Evolutionary conservation across 35 echinoderm and acorn worm species (phyloP).

Genomic region (Hemicentrotus pulcherrimus): DNA sequence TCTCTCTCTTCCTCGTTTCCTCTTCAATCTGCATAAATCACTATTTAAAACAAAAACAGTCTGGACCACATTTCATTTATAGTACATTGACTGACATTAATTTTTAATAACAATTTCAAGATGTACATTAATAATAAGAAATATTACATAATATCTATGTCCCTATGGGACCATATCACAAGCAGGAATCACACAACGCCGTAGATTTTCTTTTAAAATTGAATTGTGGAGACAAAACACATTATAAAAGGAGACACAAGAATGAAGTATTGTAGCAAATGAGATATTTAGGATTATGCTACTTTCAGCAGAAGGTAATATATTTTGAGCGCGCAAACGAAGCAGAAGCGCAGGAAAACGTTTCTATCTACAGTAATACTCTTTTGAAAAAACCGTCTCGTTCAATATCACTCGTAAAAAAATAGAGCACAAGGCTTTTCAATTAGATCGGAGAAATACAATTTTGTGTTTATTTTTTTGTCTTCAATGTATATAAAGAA

Average conservation of each 20-base stretch:
- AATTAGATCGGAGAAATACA: too few relatives aligned
- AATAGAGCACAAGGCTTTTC: too few relatives aligned
- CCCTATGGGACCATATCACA: conserved; percentile 24
- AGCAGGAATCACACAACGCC: not conserved
- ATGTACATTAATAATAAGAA: conserved; percentile 36
- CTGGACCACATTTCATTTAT: not conserved
- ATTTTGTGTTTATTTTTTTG: too few relatives aligned
- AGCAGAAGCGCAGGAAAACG: not conserved
- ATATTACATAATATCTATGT: conserved; percentile 16
- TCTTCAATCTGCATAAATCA: not conserved
- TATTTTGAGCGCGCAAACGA: not conserved
- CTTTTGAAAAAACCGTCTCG: too few relatives aligned
- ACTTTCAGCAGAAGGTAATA: not conserved
- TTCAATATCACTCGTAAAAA: too few relatives aligned
- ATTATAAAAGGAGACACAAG: not conserved
- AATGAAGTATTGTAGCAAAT: not conserved
- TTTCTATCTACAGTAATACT: not conserved
- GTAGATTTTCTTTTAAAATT: not conserved
- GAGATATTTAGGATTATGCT: not conserved
- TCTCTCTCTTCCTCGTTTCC: not conserved
- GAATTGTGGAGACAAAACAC: not conserved
- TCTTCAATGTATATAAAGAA: too few relatives aligned
- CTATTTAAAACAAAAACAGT: not conserved
- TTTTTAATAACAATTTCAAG: conserved; percentile 38
- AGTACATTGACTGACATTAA: conserved; percentile 34